Conservation (phyloP, 2,888 invertebrate species). For the Drosophila tripunctata region DNA sequence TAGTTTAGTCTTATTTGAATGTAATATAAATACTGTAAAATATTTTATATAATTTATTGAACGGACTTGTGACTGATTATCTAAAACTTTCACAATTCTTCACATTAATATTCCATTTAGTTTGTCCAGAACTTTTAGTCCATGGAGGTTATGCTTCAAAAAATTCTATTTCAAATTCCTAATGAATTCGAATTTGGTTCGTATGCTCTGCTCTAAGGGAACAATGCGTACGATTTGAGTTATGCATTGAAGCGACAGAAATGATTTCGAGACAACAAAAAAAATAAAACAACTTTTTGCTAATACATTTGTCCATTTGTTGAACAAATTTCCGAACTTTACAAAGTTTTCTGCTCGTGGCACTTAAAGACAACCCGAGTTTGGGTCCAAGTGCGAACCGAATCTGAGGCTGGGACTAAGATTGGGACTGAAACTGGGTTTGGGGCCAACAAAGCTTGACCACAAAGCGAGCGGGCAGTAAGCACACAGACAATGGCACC, state of each 20-base stretch:
- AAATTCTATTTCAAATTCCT: constrained; percentile 24
- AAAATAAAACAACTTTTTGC: constrained; percentile 38
- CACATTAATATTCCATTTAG: constrained; percentile 35
- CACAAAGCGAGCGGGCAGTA: constrained; percentile 51
- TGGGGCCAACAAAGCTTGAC: constrained; percentile 71
- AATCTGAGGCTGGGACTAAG: constrained; percentile 5
- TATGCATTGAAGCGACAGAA: constrained; percentile 48
- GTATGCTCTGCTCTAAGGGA: neutral
- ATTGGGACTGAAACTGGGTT: too few relatives aligned
- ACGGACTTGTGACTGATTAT: too few relatives aligned
- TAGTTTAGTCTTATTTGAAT: too few relatives aligned
- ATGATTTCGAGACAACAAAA: constrained; percentile 39
- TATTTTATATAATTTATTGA: too few relatives aligned
- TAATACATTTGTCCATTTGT: constrained; percentile 72
- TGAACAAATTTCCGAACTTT: constrained; percentile 60
- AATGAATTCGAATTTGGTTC: constrained; percentile 16
- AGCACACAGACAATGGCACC: constrained; percentile 68
- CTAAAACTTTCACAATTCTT: too few relatives aligned
- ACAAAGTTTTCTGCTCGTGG: constrained; percentile 58
- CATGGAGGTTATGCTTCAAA: constrained; percentile 21
- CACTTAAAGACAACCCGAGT: constrained; percentile 46
- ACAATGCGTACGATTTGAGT: constrained; percentile 30
- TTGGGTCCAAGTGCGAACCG: neutral
- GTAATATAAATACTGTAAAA: too few relatives aligned
- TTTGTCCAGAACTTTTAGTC: constrained; percentile 20